These are phyloP conservation scores for Meriones unguiculatus DNA, from an alignment of 2,113 vertebrate species.

Conservation along the genomic window DNA sequence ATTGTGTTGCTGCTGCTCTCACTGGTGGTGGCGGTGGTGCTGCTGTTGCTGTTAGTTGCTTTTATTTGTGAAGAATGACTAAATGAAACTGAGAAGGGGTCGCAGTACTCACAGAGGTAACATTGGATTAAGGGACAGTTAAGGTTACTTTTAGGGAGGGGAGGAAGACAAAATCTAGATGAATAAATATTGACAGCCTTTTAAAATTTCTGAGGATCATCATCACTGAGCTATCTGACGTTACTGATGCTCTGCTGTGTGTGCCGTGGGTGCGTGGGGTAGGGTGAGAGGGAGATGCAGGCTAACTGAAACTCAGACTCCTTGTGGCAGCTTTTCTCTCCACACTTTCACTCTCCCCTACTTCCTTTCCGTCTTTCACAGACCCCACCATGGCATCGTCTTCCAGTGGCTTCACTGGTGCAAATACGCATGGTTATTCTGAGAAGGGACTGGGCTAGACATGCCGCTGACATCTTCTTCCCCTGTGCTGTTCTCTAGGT, in stretches of 20 bases:
- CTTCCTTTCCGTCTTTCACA: background rate
- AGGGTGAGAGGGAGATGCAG: background rate
- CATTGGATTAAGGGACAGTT: background rate
- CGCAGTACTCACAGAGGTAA: background rate
- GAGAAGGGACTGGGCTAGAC: background rate
- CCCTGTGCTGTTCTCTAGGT: background rate
- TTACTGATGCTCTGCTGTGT: background rate
- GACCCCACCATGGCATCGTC: background rate
- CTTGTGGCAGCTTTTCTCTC: background rate
- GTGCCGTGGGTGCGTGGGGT: background rate
- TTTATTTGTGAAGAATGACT: constrained; percentile 6
- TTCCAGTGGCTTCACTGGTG: background rate
- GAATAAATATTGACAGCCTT: background rate
- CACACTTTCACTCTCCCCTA: background rate
- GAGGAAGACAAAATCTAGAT: background rate
- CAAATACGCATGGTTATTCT: constrained; percentile 1
- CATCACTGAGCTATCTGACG: background rate
- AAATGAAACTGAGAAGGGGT: background rate
- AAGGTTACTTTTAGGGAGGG: background rate
- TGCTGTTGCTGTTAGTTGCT: background rate
- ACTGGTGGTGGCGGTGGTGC: background rate
- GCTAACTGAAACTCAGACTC: background rate
- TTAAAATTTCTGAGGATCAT: background rate
- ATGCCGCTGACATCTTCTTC: background rate
- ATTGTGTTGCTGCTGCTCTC: background rate